These are phyloP conservation scores for Fregata magnificens DNA, from an alignment of 2,113 vertebrate genomes.

Conservation along the genomic window DNA sequence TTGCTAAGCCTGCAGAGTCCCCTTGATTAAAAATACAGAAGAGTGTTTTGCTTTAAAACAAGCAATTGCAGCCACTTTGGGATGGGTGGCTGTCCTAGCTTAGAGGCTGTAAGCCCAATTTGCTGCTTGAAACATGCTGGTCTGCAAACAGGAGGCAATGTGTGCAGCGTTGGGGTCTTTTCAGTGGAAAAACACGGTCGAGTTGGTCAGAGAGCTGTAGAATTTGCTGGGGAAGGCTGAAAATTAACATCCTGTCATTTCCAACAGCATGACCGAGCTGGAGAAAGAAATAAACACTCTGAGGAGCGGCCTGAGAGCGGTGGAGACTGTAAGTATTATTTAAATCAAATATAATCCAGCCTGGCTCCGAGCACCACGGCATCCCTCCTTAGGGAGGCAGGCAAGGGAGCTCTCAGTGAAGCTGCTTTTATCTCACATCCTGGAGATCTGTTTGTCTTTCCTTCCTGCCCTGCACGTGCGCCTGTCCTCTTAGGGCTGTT, in stretches of 20 bases:
- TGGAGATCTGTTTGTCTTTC: slow-evolving; percentile 21
- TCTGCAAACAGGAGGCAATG: neutral
- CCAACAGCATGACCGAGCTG: slow-evolving; percentile 92
- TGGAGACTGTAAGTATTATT: slow-evolving; percentile 89
- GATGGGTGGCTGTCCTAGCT: neutral
- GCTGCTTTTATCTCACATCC: slow-evolving; percentile 44
- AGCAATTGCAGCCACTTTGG: neutral
- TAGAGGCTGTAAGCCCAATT: neutral
- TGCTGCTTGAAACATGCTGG: fast-evolving
- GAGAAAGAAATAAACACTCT: slow-evolving; percentile 95
- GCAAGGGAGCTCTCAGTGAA: neutral
- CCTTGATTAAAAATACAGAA: neutral
- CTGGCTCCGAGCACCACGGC: neutral
- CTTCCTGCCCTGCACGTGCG: slow-evolving; percentile 18
- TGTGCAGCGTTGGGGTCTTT: neutral
- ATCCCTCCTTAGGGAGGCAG: neutral
- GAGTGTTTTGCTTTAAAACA: neutral
- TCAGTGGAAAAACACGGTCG: neutral
- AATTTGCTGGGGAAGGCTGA: neutral
- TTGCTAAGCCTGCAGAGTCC: neutral
- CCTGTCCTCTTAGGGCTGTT: neutral
- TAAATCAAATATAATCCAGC: neutral
- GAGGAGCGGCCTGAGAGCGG: slow-evolving; percentile 90
- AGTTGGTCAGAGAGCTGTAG: neutral
- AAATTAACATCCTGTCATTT: slow-evolving; percentile 62